Evolutionary conservation across 2,888 invertebrate species (phyloP), one percentile per base, ranked within the genome.

Genomic region (Micropterix aruncella): DNA sequence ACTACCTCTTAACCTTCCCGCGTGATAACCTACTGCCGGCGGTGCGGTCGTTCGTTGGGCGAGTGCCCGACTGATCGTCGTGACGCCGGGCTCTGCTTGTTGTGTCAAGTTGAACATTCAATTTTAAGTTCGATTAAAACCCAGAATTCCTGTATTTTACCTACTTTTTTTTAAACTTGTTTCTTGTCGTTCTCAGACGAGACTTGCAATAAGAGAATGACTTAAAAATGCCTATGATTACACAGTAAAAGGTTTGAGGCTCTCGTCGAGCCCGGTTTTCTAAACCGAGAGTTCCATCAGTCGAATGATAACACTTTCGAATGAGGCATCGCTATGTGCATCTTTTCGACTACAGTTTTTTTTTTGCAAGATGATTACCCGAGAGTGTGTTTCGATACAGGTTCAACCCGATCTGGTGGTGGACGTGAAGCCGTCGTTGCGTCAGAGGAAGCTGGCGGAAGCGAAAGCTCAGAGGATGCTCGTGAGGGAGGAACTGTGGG

Each of bases 371-470:
- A n/a, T n/a, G n/a, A n/a, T n/a, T n/a, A n/a, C n/a, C n/a, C n/a
- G n/a, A n/a, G n/a, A n/a, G n/a, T n/a, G 5, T 38, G 5, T 14
- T 42, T 9, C 12, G 38, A 19, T 40, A 2, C 55, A 71, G 71
- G 78, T 78, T 18, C 78, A 78, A 48, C 96, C 97, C 0, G 92
- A 92, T 63, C 73, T 99, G 53, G 86, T 93, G 43, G 96, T 96
- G 39, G 95, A 96, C 61, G 88, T 94, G 54, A 96, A 96, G 65
- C 93, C 93, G 12, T 92, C 91, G 39, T 77, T 92, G 52, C 80
- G 92, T 50, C 84, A 85, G 57, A 79, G 90, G 41, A 91, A 88
- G 58, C 73, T 89, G 54, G 82, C 88, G 40, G 89, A 70, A 53
- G 91, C 92, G 52, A 87, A 91, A 60, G 77, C 89, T 53, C 82